phyloP scores from a whole-genome alignment of 1,140 invertebrate species.

The Orussus abietinus region DNA sequence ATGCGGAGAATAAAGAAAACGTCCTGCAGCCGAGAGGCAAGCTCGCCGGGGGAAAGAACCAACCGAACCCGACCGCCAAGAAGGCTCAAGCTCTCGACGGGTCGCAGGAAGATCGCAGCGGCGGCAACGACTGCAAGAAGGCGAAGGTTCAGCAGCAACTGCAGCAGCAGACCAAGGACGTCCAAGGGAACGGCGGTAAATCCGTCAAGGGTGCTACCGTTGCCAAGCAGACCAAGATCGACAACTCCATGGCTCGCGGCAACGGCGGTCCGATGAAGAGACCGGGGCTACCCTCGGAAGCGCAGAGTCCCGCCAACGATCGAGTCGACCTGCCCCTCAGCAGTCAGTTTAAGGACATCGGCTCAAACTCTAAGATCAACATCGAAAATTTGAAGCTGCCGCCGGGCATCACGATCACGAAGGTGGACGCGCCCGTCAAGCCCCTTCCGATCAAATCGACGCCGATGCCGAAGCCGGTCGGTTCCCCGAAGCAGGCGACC shows the following conservation, averaged over 20 bases:
- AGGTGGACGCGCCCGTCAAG: constrained; percentile 62
- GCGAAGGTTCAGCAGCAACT: constrained; percentile 24
- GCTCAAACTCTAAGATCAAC: constrained; percentile 37
- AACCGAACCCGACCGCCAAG: constrained; percentile 19
- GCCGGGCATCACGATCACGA: constrained; percentile 78
- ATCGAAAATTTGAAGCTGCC: constrained; percentile 71
- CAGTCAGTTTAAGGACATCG: constrained; percentile 39
- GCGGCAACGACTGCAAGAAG: too few relatives aligned
- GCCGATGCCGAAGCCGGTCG: constrained; percentile 34
- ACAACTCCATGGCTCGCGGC: too few relatives aligned
- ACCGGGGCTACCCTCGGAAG: too few relatives aligned
- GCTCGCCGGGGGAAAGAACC: too few relatives aligned
- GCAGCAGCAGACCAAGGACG: constrained; percentile 22
- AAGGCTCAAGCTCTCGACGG: too few relatives aligned
- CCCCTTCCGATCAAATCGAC: constrained; percentile 48
- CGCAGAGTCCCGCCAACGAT: constrained; percentile 22
- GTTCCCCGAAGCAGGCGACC: constrained; percentile 43
- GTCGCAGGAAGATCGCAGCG: too few relatives aligned
- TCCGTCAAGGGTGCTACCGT: constrained; percentile 26
- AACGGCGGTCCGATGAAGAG: too few relatives aligned
- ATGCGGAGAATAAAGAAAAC: constrained; percentile 45
- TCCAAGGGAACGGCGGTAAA: constrained; percentile 22
- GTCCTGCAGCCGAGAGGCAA: too few relatives aligned
- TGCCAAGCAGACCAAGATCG: too few relatives aligned
- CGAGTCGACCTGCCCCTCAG: constrained; percentile 27